A percentile compares a stretch with the other conserved stretches of the same genome.
Evolutionary conservation across 2,113 vertebrate genomes (phyloP).

Genomic region (Amblyopsis rosae): DNA sequence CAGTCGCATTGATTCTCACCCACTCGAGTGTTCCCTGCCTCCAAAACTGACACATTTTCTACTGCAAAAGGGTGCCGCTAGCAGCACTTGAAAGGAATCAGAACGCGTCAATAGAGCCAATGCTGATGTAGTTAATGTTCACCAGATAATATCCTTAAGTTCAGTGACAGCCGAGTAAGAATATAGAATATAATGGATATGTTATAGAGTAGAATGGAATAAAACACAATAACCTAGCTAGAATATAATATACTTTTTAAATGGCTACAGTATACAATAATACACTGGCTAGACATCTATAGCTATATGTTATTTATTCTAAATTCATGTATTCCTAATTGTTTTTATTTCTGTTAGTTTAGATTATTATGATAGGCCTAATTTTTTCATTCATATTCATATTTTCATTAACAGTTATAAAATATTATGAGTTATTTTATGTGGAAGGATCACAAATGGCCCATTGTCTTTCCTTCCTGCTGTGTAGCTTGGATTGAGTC

Average conservation of each 20-base stretch:
- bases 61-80: conserved; percentile 4
- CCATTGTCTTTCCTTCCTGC: conserved; percentile 54
- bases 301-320: too few relatives aligned
- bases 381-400: too few relatives aligned
- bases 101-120: conserved; percentile 3
- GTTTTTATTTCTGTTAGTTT: too few relatives aligned
- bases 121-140: conserved; percentile 8
- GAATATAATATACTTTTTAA: too few relatives aligned
- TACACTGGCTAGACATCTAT: too few relatives aligned
- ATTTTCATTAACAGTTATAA: too few relatives aligned
- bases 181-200: background rate
- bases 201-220: background rate
- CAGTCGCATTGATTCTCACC: conserved; percentile 46
- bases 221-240: too few relatives aligned
- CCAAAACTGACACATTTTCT: conserved; percentile 25
- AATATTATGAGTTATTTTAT: too few relatives aligned
- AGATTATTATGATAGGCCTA: too few relatives aligned
- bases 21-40: conserved; percentile 40
- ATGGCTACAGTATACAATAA: too few relatives aligned
- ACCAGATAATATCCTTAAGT: conserved; percentile 1
- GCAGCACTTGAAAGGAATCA: conserved; percentile 13
- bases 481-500: conserved; percentile 41
- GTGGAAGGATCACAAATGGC: conserved; percentile 32
- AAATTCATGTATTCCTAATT: too few relatives aligned
- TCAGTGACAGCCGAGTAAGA: background rate